Evolutionary conservation across 1,140 invertebrate genomes (phyloP).

Genomic region (Paralvinella palmiformis): DNA sequence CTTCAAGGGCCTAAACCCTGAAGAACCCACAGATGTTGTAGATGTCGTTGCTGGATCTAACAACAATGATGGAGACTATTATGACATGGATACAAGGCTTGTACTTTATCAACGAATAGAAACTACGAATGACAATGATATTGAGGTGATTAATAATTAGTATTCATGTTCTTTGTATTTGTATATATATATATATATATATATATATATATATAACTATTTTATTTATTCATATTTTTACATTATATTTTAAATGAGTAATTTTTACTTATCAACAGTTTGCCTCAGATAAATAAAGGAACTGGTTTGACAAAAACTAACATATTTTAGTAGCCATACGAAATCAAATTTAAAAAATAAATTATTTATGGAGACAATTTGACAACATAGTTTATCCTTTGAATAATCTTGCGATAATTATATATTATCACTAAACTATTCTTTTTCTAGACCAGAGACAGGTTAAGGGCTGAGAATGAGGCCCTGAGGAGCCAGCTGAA

Average conservation of each 20-base stretch:
- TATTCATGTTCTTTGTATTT: too few species aligned
- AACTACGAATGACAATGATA: neutral
- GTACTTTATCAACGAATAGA: constrained; percentile 9
- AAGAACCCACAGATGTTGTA: neutral
- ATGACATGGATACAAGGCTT: neutral
- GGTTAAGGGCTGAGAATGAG: constrained; percentile 41
- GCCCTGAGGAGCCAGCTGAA: constrained; percentile 33
- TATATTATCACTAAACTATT: neutral
- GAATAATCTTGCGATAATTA: neutral
- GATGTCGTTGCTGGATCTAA: neutral
- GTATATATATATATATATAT: too few species aligned
- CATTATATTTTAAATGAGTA: neutral
- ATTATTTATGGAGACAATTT: neutral
- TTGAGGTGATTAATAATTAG: too few species aligned
- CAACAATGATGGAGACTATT: neutral
- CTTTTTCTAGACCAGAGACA: constrained; percentile 36
- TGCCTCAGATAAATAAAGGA: neutral
- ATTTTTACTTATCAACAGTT: neutral
- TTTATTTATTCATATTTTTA: neutral
- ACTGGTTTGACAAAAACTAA: too few species aligned
- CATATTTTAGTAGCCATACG: too few species aligned
- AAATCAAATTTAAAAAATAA: neutral
- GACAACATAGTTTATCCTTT: neutral
- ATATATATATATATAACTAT: too few species aligned
- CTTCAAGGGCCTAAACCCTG: neutral